These are phyloP conservation scores for Hanleya hanleyi DNA, from an alignment of 2,888 invertebrate species.

Conservation along the genomic window DNA sequence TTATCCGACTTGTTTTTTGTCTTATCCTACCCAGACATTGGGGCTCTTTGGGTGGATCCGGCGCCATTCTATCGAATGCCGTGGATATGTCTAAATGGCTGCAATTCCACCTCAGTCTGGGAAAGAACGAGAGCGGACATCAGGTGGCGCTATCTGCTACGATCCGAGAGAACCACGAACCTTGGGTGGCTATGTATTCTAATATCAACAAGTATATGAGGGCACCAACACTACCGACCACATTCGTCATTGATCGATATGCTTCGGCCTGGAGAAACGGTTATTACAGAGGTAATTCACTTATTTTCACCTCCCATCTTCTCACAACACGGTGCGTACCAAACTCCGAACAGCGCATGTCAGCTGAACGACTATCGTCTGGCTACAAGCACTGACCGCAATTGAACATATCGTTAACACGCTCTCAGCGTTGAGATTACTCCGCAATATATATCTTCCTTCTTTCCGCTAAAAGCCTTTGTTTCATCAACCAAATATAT, in stretches of 20 bases:
- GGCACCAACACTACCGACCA: slow-evolving; percentile 53
- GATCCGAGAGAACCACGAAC: slow-evolving; percentile 45
- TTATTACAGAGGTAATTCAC: slow-evolving; percentile 68
- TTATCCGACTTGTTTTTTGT: too few species aligned
- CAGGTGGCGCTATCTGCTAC: slow-evolving; percentile 39
- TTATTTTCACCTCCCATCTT: too few species aligned
- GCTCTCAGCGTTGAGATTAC: too few species aligned
- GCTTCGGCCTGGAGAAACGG: slow-evolving; percentile 65
- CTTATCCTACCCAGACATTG: too few species aligned
- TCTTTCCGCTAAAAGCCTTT: too few species aligned
- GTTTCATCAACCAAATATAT: too few species aligned
- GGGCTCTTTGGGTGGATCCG: slow-evolving; percentile 59
- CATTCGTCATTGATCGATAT: slow-evolving; percentile 52
- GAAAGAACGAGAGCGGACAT: slow-evolving; percentile 43
- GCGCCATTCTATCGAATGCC: slow-evolving; percentile 59
- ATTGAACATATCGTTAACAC: too few species aligned
- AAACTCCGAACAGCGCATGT: too few species aligned
- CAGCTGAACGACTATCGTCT: too few species aligned
- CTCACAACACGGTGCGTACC: too few species aligned
- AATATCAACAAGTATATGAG: slow-evolving; percentile 42
- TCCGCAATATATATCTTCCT: too few species aligned
- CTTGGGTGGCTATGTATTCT: slow-evolving; percentile 17
- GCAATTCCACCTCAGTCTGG: slow-evolving; percentile 54
- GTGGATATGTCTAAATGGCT: slow-evolving; percentile 67
- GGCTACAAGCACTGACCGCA: too few species aligned